phyloP scores from a whole-genome alignment of 2,888 invertebrate species.

The Agrochola lychnidis region DNA sequence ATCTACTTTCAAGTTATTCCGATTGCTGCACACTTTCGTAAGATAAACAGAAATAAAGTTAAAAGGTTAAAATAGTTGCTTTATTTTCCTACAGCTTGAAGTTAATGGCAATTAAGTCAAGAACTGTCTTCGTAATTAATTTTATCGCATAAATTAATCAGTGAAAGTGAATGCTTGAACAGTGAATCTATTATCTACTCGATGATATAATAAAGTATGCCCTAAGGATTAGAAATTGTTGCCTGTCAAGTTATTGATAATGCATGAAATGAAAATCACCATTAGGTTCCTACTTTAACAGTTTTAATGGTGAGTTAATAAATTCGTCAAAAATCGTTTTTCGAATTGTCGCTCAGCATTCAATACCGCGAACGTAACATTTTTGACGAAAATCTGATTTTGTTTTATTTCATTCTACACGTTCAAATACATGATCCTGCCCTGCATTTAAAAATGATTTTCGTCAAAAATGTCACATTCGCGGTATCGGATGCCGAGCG shows the following conservation, averaged over 20 bases:
- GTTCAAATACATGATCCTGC: too few relatives aligned
- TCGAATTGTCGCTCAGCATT: too few relatives aligned
- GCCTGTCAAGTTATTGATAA: conserved; percentile 9
- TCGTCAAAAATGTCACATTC: too few relatives aligned
- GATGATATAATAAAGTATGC: conserved; percentile 35
- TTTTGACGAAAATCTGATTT: too few relatives aligned
- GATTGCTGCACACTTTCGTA: neutral
- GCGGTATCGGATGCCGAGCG: too few relatives aligned
- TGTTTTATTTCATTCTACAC: too few relatives aligned
- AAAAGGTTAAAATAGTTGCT: neutral
- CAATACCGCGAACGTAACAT: too few relatives aligned
- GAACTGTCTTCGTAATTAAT: conserved; percentile 12
- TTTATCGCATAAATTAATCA: conserved; percentile 37
- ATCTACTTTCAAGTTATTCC: neutral
- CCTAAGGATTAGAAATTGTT: conserved; percentile 31
- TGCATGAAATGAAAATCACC: neutral
- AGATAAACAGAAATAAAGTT: neutral
- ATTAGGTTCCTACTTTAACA: neutral
- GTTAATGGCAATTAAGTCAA: conserved; percentile 11
- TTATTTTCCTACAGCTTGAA: neutral
- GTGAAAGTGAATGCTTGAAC: conserved; percentile 47
- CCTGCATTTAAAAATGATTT: too few relatives aligned
- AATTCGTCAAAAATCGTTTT: neutral
- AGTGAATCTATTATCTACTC: conserved; percentile 18
- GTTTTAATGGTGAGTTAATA: neutral